Conservation (phyloP, 2,797 vertebrate species). For the Acrossocheilus fasciatus region DNA sequence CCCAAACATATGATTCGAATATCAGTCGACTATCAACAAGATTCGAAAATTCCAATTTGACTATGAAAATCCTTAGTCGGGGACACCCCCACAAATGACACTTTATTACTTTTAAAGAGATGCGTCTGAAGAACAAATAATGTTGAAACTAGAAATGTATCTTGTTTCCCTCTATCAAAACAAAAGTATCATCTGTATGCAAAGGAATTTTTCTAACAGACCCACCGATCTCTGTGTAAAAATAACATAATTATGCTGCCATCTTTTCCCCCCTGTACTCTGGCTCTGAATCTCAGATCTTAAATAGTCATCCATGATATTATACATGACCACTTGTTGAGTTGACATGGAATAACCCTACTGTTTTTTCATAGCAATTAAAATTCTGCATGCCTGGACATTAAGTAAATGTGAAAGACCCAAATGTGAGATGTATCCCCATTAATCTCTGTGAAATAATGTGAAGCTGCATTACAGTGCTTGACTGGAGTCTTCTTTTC, state of each 20-base stretch:
- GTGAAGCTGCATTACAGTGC: slow-evolving; percentile 11
- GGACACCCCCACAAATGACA: too few relatives aligned
- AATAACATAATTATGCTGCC: neutral
- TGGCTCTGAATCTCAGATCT: neutral
- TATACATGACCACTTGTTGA: neutral
- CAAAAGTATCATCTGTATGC: neutral
- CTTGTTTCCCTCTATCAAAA: neutral
- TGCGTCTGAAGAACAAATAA: neutral
- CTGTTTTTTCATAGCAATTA: neutral
- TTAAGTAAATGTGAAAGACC: neutral
- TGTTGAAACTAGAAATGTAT: neutral
- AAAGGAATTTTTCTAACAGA: neutral
- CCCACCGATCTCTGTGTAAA: neutral
- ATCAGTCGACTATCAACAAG: too few relatives aligned
- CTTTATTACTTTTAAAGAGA: too few relatives aligned
- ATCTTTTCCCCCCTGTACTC: neutral
- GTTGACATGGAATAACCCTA: neutral
- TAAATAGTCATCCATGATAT: neutral
- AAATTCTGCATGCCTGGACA: neutral
- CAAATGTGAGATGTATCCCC: neutral
- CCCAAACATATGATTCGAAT: too few relatives aligned
- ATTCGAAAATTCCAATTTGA: too few relatives aligned
- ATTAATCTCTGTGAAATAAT: neutral
- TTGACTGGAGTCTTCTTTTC: neutral
- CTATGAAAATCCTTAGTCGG: too few relatives aligned